These are phyloP conservation scores for Diplosoma virens DNA, from an alignment of 23 tunicate species.

Conservation along the genomic window DNA sequence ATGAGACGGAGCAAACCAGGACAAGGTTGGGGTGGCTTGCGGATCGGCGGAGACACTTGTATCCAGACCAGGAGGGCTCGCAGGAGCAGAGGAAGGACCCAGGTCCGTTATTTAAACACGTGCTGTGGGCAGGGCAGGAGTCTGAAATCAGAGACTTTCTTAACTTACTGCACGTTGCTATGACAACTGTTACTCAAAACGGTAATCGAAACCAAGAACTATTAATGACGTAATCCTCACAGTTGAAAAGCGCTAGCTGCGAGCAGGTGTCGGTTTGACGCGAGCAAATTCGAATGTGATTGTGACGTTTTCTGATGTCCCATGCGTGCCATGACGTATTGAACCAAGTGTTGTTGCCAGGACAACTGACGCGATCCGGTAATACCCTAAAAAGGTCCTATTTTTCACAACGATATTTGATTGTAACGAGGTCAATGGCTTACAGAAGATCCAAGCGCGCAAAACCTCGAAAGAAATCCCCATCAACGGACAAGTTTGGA, in stretches of 20 bases:
- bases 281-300: background rate
- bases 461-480: slow-evolving; percentile 1
- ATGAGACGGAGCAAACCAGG: background rate
- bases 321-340: slow-evolving; percentile 12
- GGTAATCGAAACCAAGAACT: too few relatives aligned
- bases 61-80: background rate
- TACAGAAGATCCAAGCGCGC: too few relatives aligned
- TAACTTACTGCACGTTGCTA: too few relatives aligned
- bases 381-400: too few relatives aligned
- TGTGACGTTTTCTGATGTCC: background rate
- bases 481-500: background rate
- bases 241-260: background rate
- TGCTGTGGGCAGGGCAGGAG: background rate
- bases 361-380: background rate
- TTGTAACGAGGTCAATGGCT: too few relatives aligned
- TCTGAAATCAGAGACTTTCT: too few relatives aligned
- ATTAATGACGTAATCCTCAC: too few relatives aligned
- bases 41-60: background rate
- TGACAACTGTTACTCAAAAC: too few relatives aligned
- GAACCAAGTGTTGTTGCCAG: slow-evolving; percentile 7
- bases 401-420: too few relatives aligned
- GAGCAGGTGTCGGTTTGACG: slow-evolving; percentile 11
- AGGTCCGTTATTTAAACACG: slow-evolving; percentile 1
- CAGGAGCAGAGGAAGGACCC: background rate
- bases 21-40: background rate